Conservation (phyloP, 1,140 invertebrate species). For the Formica selysi region DNA sequence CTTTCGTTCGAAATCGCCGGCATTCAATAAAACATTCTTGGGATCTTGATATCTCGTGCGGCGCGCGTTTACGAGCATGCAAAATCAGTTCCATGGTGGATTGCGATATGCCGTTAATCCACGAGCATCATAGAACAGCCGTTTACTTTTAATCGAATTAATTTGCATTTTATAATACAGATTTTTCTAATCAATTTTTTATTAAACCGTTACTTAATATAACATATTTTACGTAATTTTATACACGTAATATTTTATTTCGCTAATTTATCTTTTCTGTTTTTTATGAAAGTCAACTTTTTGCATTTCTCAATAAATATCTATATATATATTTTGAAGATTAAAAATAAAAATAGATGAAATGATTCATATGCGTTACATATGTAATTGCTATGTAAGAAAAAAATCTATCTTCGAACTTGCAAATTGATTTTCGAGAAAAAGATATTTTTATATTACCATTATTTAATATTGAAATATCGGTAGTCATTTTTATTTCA, state of each 20-base stretch:
- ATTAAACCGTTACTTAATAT: background rate
- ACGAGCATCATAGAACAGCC: background rate
- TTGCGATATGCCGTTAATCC: background rate
- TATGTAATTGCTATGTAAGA: too few relatives aligned
- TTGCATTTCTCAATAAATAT: background rate
- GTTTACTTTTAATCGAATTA: constrained; percentile 21
- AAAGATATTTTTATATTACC: background rate
- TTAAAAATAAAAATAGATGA: background rate
- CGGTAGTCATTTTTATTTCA: background rate
- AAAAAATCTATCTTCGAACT: background rate
- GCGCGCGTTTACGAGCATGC: constrained; percentile 5
- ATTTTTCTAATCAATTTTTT: background rate
- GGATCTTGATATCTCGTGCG: constrained; percentile 7
- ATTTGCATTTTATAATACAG: constrained; percentile 5
- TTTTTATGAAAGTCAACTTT: background rate
- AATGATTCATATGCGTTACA: background rate
- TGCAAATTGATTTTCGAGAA: background rate
- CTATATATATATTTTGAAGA: background rate
- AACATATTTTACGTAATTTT: background rate
- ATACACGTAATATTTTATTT: background rate
- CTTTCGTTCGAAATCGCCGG: constrained; percentile 31
- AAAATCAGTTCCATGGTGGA: constrained; percentile 15
- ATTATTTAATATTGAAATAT: background rate
- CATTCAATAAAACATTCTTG: constrained; percentile 22
- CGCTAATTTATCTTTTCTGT: background rate